Conservation (phyloP, 2,113 vertebrate genomes). For the Calcarius ornatus region DNA sequence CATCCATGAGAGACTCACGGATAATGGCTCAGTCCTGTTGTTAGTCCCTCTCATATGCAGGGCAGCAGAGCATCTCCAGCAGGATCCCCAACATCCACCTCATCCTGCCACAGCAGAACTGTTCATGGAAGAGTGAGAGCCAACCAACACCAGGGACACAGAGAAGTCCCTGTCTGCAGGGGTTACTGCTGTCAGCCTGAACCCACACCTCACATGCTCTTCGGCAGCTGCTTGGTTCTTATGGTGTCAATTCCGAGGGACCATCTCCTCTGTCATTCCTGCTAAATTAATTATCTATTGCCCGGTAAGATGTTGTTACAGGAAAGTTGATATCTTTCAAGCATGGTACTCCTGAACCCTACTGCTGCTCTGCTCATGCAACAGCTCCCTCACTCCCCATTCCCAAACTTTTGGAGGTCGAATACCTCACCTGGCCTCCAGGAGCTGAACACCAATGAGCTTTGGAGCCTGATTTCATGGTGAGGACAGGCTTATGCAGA, state of each 20-base stretch:
- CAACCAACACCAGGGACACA: fast-evolving
- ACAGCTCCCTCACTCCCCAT: background rate
- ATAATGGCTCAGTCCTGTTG: fast-evolving
- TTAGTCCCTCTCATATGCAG: background rate
- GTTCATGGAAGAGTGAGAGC: background rate
- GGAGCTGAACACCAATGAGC: fast-evolving
- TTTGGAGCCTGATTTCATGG: background rate
- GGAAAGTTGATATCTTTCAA: background rate
- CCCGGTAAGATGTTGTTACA: background rate
- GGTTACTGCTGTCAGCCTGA: background rate
- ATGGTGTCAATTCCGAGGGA: background rate
- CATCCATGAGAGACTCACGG: background rate
- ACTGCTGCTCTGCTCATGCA: background rate
- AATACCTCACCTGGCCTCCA: too few species aligned
- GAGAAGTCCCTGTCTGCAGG: background rate
- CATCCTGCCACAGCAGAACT: background rate
- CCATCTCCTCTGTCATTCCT: background rate
- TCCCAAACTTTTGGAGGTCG: background rate
- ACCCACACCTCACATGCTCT: background rate
- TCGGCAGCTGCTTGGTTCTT: background rate
- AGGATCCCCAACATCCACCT: background rate
- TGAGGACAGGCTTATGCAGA: background rate
- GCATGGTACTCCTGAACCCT: background rate
- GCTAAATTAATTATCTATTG: background rate
- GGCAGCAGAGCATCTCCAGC: background rate